These are phyloP conservation scores for Euwallacea similis DNA, from an alignment of 1,140 invertebrate genomes.

Conservation along the genomic window DNA sequence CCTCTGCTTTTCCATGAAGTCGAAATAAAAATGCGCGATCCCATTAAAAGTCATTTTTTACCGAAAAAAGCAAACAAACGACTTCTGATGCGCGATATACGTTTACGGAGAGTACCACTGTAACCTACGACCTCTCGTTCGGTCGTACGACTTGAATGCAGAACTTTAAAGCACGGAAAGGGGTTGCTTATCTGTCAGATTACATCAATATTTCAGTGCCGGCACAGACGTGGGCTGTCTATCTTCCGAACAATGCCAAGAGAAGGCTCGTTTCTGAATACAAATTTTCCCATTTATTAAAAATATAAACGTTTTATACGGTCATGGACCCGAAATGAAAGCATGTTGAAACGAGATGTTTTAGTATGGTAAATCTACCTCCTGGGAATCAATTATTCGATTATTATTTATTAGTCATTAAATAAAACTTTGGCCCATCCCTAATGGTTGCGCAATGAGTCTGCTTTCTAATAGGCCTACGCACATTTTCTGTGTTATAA, in stretches of 20 bases:
- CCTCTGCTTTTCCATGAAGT: not conserved
- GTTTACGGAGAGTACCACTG: constrained; percentile 34
- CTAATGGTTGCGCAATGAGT: no score
- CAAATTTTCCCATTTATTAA: constrained; percentile 49
- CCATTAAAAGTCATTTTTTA: constrained; percentile 29
- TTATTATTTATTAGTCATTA: no score
- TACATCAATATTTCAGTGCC: constrained; percentile 49
- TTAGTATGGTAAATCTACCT: no score
- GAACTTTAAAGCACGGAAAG: constrained; percentile 27
- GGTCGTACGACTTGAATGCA: constrained; percentile 36
- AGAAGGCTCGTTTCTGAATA: constrained; percentile 47
- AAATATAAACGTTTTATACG: constrained; percentile 38
- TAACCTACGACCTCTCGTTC: constrained; percentile 33
- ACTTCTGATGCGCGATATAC: constrained; percentile 37
- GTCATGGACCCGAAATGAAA: constrained; percentile 38
- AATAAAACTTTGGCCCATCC: no score
- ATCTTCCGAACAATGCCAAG: constrained; percentile 45
- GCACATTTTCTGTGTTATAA: no score
- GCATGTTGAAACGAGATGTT: no score
- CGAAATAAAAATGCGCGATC: constrained; percentile 29
- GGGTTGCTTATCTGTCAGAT: constrained; percentile 49
- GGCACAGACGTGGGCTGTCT: constrained; percentile 45
- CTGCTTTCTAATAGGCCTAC: no score
- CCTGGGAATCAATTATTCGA: no score
- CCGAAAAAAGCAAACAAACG: constrained; percentile 29